Percentiles rank a stretch among this genome's conserved stretches.
These are phyloP conservation scores for Creontiades dilutus DNA, from an alignment of 2,888 invertebrate genomes.

Conservation along the genomic window DNA sequence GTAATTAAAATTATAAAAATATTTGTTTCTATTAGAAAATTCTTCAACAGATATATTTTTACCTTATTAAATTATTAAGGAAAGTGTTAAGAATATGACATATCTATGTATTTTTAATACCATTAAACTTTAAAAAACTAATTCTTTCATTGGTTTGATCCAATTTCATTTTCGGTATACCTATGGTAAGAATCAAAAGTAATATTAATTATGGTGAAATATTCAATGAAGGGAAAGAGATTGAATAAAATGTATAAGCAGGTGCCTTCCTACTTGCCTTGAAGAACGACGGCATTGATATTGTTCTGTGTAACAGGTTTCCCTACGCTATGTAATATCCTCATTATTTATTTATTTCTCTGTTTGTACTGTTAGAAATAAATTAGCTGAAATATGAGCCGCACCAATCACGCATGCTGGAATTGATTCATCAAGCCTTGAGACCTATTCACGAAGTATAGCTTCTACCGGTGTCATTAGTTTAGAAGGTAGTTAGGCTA, in stretches of 20 bases:
- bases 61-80: constrained; percentile 8
- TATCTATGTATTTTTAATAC: constrained; percentile 27
- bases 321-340: not conserved
- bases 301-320: not conserved
- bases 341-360: not conserved
- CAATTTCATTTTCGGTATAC: not conserved
- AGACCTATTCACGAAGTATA: too few relatives aligned
- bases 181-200: constrained; percentile 7
- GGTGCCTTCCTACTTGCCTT: not conserved
- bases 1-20: constrained; percentile 32
- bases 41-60: constrained; percentile 6
- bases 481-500: too few relatives aligned
- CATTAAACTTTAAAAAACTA: not conserved
- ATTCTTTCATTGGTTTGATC: not conserved
- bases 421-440: too few relatives aligned
- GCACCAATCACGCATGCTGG: not conserved
- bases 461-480: too few relatives aligned
- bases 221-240: not conserved
- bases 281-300: not conserved
- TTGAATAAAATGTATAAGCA: not conserved
- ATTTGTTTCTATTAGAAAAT: not conserved
- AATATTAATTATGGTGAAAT: not conserved
- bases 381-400: not conserved
- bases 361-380: not conserved
- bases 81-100: not conserved